phyloP scores from a whole-genome alignment of 64 coral and sea anemone genomes.

The Montipora foliosa region DNA sequence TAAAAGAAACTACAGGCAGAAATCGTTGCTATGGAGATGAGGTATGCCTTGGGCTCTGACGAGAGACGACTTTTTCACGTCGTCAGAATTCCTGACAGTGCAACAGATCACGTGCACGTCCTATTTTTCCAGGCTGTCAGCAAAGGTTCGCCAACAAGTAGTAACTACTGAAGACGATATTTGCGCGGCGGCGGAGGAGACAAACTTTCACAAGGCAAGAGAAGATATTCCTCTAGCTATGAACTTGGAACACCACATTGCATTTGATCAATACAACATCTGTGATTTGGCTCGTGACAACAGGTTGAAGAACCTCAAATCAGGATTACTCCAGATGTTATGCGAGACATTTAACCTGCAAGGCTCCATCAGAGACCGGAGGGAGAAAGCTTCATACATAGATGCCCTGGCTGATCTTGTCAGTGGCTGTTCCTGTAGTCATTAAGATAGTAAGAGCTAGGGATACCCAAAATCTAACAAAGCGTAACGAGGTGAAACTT shows the following conservation, averaged over 20 bases:
- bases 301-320: conserved; percentile 20
- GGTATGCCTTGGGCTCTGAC: conserved; percentile 28
- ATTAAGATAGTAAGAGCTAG: background rate
- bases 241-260: conserved; percentile 33
- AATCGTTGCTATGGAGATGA: conserved; percentile 64
- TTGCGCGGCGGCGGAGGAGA: conserved; percentile 20
- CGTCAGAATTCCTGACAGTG: conserved; percentile 49
- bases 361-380: background rate
- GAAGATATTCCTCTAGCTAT: conserved; percentile 5
- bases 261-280: conserved; percentile 30
- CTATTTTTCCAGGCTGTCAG: conserved; percentile 61
- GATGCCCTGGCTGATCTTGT: background rate
- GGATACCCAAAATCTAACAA: background rate
- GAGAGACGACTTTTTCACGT: conserved; percentile 28
- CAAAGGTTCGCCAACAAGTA: conserved; percentile 57
- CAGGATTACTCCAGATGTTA: conserved; percentile 18
- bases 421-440: background rate
- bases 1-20: background rate
- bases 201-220: conserved; percentile 6
- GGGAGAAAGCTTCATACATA: conserved; percentile 14
- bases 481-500: background rate
- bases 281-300: conserved; percentile 16
- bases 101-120: conserved; percentile 43
- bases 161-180: conserved; percentile 35
- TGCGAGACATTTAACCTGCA: conserved; percentile 22